phyloP scores from a whole-genome alignment of 2,888 invertebrate genomes.

The Platycheirus rosarum region DNA sequence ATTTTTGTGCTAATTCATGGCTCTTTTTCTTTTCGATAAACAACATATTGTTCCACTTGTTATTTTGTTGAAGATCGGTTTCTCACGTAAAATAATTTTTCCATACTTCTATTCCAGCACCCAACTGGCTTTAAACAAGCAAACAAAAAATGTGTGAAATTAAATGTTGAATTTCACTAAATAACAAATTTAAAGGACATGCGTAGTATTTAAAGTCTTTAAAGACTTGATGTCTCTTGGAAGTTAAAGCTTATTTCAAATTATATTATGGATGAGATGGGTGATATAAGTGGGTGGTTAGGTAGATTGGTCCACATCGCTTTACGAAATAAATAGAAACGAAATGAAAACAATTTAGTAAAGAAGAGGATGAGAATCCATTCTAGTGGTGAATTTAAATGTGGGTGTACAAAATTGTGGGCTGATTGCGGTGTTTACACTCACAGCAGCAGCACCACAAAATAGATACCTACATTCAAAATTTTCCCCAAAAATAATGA shows the following conservation, averaged over 20 bases:
- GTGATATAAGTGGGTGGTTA: conserved; percentile 33
- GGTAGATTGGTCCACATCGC: conserved; percentile 69
- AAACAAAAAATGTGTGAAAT: conserved; percentile 41
- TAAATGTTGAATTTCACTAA: conserved; percentile 35
- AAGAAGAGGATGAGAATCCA: conserved; percentile 26
- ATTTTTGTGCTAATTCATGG: conserved; percentile 29
- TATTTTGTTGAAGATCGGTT: conserved; percentile 11
- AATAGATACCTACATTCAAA: conserved; percentile 21
- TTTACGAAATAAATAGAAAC: conserved; percentile 52
- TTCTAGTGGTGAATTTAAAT: conserved; percentile 65
- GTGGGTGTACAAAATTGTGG: conserved; percentile 58
- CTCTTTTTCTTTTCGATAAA: conserved; percentile 54
- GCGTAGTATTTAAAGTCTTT: conserved; percentile 49
- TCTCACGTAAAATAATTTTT: conserved; percentile 48
- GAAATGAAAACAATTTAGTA: conserved; percentile 65
- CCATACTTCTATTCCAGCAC: background rate
- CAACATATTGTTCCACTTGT: background rate
- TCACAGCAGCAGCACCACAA: conserved; percentile 16
- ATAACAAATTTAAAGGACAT: conserved; percentile 42
- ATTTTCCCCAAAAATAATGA: conserved; percentile 57
- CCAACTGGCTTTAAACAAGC: conserved; percentile 6
- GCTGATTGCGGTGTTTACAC: conserved; percentile 67
- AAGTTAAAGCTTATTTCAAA: conserved; percentile 71
- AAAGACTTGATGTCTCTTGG: conserved; percentile 40
- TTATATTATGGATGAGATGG: conserved; percentile 46